Conservation (phyloP, 2,113 vertebrate species). For the Steatornis caripensis region DNA sequence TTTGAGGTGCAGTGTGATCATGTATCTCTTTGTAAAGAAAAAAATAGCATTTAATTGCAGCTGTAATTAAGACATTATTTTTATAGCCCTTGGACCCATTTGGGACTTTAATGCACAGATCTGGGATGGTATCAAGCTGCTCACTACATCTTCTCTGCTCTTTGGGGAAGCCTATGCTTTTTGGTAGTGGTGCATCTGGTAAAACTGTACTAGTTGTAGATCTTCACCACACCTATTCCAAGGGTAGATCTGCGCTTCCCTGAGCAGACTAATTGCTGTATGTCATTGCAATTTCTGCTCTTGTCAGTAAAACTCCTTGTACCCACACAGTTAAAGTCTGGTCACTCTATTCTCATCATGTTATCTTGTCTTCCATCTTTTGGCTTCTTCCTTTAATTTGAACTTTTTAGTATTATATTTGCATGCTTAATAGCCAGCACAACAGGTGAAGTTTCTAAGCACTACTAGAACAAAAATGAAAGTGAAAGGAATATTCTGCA, state of each 20-base stretch:
- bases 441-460: background rate
- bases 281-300: background rate
- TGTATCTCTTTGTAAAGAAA: background rate
- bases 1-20: background rate
- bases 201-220: background rate
- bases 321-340: background rate
- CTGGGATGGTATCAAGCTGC: background rate
- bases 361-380: background rate
- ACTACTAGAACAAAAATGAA: background rate
- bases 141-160: background rate
- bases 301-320: background rate
- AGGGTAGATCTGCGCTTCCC: background rate
- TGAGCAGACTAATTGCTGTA: background rate
- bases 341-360: background rate
- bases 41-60: background rate
- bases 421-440: background rate
- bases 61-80: background rate
- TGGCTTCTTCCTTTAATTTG: background rate
- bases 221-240: background rate
- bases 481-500: background rate
- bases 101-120: background rate
- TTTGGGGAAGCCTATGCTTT: background rate
- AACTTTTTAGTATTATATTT: background rate
- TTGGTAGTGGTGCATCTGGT: background rate
- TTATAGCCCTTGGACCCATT: background rate